phyloP scores from a whole-genome alignment of 2,113 vertebrate genomes.

The Pholis gunnellus region DNA sequence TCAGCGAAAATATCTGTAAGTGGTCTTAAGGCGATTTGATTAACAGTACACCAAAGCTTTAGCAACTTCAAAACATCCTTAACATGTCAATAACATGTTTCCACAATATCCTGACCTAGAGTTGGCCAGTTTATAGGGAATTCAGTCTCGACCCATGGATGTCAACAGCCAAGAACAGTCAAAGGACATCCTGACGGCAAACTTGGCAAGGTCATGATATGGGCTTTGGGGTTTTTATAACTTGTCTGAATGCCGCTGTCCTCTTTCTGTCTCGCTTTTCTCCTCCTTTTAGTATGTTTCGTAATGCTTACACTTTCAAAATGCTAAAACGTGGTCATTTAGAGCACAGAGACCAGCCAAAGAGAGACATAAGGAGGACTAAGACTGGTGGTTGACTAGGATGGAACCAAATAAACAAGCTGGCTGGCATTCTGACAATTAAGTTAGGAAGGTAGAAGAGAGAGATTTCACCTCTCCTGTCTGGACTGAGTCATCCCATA shows the following conservation, averaged over 20 bases:
- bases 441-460: slow-evolving; percentile 48
- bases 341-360: neutral
- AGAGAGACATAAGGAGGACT: neutral
- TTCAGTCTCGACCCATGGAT: slow-evolving; percentile 12
- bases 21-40: neutral
- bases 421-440: slow-evolving; percentile 22
- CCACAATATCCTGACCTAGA: neutral
- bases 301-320: neutral
- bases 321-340: neutral
- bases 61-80: neutral
- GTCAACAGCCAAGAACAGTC: slow-evolving; percentile 23
- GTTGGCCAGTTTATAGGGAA: neutral
- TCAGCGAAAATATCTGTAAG: too few relatives aligned
- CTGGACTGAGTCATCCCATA: slow-evolving; percentile 59
- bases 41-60: neutral
- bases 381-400: slow-evolving; percentile 2
- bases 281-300: neutral
- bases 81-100: neutral
- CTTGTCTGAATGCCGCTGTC: slow-evolving; percentile 11
- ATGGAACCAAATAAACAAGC: slow-evolving; percentile 33
- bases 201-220: neutral
- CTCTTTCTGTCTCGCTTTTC: neutral
- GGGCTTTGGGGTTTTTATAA: slow-evolving; percentile 4
- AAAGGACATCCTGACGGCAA: slow-evolving; percentile 1
- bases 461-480: slow-evolving; percentile 47